Conservation (phyloP, 2,113 vertebrate genomes). For the Lampris incognitus region DNA sequence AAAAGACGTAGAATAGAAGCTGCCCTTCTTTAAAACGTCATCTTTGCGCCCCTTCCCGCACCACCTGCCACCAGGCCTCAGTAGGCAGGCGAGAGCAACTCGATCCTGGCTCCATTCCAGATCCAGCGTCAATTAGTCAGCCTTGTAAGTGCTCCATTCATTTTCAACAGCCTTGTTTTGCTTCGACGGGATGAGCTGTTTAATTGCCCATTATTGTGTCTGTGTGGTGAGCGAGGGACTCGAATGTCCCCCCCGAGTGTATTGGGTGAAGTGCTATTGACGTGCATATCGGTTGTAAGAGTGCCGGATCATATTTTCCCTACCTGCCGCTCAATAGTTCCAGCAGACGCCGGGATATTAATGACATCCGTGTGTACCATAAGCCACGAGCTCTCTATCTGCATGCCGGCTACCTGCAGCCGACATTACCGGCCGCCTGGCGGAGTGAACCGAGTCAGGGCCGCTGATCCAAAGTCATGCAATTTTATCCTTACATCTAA, state of each 20-base stretch:
- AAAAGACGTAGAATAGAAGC: constrained; percentile 32
- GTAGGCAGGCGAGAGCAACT: constrained; percentile 36
- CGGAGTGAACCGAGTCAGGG: too few relatives aligned
- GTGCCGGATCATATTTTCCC: constrained; percentile 58
- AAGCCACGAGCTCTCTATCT: constrained; percentile 11
- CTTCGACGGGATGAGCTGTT: constrained; percentile 49
- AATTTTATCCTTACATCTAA: too few relatives aligned
- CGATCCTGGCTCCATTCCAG: constrained; percentile 40
- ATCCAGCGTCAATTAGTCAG: constrained; percentile 55
- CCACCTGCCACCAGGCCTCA: constrained; percentile 32
- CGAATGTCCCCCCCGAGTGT: constrained; percentile 54
- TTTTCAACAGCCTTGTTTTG: constrained; percentile 71
- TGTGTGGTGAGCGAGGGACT: constrained; percentile 41
- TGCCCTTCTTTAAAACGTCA: constrained; percentile 23
- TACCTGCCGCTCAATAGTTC: constrained; percentile 47
- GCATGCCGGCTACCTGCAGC: not conserved
- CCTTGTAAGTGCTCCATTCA: constrained; percentile 51
- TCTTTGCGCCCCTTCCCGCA: constrained; percentile 26
- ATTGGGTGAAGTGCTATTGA: constrained; percentile 58
- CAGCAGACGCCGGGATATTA: constrained; percentile 43
- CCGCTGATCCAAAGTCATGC: too few relatives aligned
- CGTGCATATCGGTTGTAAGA: constrained; percentile 16
- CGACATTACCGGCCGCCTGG: too few relatives aligned
- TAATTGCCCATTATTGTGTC: constrained; percentile 76
- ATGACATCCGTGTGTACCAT: constrained; percentile 36